Conservation (phyloP, 2,113 vertebrate genomes). For the Grantiella picta region DNA sequence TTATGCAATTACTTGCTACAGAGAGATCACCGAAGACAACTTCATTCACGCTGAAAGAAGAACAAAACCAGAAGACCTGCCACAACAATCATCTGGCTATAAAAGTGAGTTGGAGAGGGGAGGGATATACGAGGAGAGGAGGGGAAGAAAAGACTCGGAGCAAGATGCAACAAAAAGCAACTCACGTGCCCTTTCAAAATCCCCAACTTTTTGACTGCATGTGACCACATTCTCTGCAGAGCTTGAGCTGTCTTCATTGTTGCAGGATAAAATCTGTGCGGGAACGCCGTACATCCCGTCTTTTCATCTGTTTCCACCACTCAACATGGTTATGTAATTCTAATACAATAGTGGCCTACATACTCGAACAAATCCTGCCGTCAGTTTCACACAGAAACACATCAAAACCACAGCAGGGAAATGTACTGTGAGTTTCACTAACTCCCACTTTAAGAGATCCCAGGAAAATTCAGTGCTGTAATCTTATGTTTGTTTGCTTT, state of each 20-base stretch:
- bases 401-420: slow-evolving; percentile 50
- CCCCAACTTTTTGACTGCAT: slow-evolving; percentile 86
- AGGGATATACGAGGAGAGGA: not conserved
- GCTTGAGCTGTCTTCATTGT: slow-evolving; percentile 84
- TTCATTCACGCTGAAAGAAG: not conserved
- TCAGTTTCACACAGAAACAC: slow-evolving; percentile 72
- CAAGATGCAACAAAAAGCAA: slow-evolving; percentile 63
- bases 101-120: not conserved
- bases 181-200: slow-evolving; percentile 89
- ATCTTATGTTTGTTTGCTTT: not conserved
- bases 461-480: not conserved
- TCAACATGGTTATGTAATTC: slow-evolving; percentile 86
- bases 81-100: not conserved
- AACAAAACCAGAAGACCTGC: not conserved
- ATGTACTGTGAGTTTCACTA: not conserved
- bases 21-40: not conserved
- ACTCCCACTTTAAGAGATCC: not conserved
- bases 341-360: slow-evolving; percentile 93
- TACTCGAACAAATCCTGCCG: slow-evolving; percentile 85
- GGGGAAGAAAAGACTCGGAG: not conserved
- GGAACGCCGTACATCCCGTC: slow-evolving; percentile 44
- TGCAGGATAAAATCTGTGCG: slow-evolving; percentile 33
- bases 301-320: slow-evolving; percentile 74
- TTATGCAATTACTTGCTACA: not conserved
- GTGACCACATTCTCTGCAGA: slow-evolving; percentile 87